Evolutionary conservation across 2,113 vertebrate species (phyloP).

Genomic region (Calonectris borealis): DNA sequence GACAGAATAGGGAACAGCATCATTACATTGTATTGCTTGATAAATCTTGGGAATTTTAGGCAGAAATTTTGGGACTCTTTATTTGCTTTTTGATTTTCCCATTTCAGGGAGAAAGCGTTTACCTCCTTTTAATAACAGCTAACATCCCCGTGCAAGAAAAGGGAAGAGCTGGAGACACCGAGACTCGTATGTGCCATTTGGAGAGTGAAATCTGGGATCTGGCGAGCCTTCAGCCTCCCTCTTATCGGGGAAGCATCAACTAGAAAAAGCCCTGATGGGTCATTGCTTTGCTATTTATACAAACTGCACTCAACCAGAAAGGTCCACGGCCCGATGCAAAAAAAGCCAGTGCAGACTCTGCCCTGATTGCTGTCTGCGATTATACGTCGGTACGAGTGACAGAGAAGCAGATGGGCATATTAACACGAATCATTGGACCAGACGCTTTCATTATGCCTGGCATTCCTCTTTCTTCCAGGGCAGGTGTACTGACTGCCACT

Average conservation of each 20-base stretch:
- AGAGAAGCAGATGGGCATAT: constrained; percentile 23
- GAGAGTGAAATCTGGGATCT: neutral
- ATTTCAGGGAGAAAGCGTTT: neutral
- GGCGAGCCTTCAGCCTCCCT: neutral
- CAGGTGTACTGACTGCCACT: constrained; percentile 25
- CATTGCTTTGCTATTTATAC: neutral
- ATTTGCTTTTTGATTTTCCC: neutral
- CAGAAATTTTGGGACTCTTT: neutral
- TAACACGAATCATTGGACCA: neutral
- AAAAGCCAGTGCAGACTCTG: neutral
- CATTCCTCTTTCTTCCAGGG: neutral
- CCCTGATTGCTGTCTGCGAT: neutral
- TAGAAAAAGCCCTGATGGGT: neutral
- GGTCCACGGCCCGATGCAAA: fast-evolving
- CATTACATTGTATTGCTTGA: neutral
- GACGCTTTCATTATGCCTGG: neutral
- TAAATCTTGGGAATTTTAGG: neutral
- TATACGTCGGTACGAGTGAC: neutral
- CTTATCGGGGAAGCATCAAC: neutral
- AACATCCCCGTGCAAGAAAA: fast-evolving
- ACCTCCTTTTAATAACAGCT: neutral
- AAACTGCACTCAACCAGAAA: neutral
- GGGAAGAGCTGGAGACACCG: neutral
- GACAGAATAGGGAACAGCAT: neutral
- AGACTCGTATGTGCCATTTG: fast-evolving